These are phyloP conservation scores for Eumerus sabulonum DNA, from an alignment of 2,888 invertebrate species.

Conservation along the genomic window DNA sequence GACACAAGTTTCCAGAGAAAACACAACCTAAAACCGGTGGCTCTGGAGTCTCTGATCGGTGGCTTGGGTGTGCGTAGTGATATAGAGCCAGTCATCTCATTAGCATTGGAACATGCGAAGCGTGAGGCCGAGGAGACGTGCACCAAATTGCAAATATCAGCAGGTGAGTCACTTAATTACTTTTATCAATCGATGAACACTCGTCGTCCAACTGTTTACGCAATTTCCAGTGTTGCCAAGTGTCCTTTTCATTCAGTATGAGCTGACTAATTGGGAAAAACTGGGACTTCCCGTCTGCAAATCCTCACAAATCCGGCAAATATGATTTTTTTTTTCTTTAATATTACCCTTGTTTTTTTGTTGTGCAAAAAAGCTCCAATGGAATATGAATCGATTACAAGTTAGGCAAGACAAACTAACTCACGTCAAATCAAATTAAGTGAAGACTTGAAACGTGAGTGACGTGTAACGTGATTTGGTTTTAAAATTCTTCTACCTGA, in stretches of 20 bases:
- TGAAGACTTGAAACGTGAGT: background rate
- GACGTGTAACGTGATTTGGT: slow-evolving; percentile 22
- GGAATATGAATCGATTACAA: slow-evolving; percentile 23
- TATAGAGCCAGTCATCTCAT: slow-evolving; percentile 89
- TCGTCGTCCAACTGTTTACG: too few relatives aligned
- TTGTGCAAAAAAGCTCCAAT: slow-evolving; percentile 17
- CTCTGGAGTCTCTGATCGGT: slow-evolving; percentile 83
- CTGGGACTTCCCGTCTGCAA: slow-evolving; percentile 23
- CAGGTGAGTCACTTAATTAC: slow-evolving; percentile 83
- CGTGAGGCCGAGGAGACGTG: slow-evolving; percentile 92
- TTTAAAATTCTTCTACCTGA: slow-evolving; percentile 20
- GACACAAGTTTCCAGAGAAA: slow-evolving; percentile 92
- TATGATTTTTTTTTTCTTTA: slow-evolving; percentile 22
- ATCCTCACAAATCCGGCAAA: slow-evolving; percentile 34
- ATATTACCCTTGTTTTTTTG: background rate
- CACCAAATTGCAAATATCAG: slow-evolving; percentile 90
- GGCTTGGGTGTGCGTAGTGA: slow-evolving; percentile 83
- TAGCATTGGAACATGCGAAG: slow-evolving; percentile 92
- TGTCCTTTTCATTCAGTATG: too few relatives aligned
- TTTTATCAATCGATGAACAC: too few relatives aligned
- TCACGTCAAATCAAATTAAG: too few relatives aligned
- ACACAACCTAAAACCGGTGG: slow-evolving; percentile 89
- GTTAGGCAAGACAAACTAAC: too few relatives aligned
- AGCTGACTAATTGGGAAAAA: slow-evolving; percentile 52
- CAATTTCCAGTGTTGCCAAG: slow-evolving; percentile 38